These are phyloP conservation scores for Helicoverpa zea DNA, from an alignment of 1,140 invertebrate species.

Conservation along the genomic window DNA sequence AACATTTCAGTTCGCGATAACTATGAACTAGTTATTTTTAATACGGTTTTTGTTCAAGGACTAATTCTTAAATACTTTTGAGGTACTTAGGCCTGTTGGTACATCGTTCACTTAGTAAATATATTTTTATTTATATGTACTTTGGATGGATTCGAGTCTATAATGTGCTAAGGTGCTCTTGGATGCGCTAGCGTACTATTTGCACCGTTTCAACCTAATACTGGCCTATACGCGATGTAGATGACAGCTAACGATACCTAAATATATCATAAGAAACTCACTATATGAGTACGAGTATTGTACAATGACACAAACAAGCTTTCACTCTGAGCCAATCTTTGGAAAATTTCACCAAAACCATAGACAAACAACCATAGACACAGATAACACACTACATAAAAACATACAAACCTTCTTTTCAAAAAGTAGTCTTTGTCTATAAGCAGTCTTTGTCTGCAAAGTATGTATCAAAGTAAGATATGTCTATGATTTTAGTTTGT, in stretches of 20 bases:
- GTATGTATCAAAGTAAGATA: too few species aligned
- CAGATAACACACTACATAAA: neutral
- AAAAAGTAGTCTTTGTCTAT: neutral
- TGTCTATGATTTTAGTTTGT: neutral
- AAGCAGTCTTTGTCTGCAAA: too few species aligned
- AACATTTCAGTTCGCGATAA: slow-evolving; percentile 5
- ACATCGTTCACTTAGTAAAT: slow-evolving; percentile 26
- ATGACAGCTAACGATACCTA: neutral
- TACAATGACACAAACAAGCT: neutral
- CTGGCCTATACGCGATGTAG: neutral
- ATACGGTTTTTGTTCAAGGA: slow-evolving; percentile 28
- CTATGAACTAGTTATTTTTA: slow-evolving; percentile 41
- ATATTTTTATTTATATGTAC: neutral
- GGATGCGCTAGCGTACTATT: slow-evolving; percentile 19
- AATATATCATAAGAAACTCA: neutral
- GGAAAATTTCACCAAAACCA: neutral
- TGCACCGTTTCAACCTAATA: slow-evolving; percentile 6
- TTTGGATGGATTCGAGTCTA: slow-evolving; percentile 26
- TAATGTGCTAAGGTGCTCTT: slow-evolving; percentile 7
- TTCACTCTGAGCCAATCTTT: slow-evolving; percentile 1
- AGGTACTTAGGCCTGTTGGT: neutral
- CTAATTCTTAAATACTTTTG: slow-evolving; percentile 23
- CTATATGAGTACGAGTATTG: neutral
- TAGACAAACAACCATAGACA: neutral
- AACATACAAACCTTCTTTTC: neutral